Base-by-base conservation (phyloP, 2,888 invertebrate species). In the Cinara cedri region DNA sequence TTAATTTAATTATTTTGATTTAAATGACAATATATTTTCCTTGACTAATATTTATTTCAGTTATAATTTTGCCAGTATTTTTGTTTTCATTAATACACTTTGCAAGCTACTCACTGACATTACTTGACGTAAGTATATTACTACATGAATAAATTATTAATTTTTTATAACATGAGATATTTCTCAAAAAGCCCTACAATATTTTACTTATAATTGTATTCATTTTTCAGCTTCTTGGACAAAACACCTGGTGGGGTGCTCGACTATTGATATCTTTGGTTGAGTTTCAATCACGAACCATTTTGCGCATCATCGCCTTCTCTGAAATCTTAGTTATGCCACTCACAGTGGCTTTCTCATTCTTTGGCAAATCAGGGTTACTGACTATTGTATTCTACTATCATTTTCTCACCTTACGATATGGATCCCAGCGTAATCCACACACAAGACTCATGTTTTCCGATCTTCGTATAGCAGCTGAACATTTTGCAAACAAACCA, bases 311-410 rank as follows among this genome's bases (percentile, higher is more conserved):
- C 81, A 93, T 97, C 76, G 96, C 98, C 44, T 92, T 96, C 84
- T 92, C 94, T 0, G 99, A 99, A 88, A 97, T 99, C 83, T 90
- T 96, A 82, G 89, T 97, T 83, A 92, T 97, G 89, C 96, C 97
- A 10, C 89, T 94, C 83, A 89, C 92, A 34, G 89, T 92, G 34
- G 85, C 95, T 84, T 88, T 96, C 86, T 91, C 94, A 54, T 91
- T 98, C 83, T 89, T 91, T 97, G 97, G 97, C 44, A 91, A 92
- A 87, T 94, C 94, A 85, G 94, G 94, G 44, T 87, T 98, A 81
- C 88, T 98, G 85, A 93, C 97, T 16, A 97, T 98, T 63, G 94
- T 99, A 87, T 91, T 97, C 84, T 99, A 98, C 89, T 98, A 97
- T 87, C 95, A 98, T 86, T 99, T 99, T 88, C 88, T 99, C 84